These are phyloP conservation scores for Ovis canadensis DNA, from an alignment of 2,113 vertebrate genomes.

Conservation along the genomic window DNA sequence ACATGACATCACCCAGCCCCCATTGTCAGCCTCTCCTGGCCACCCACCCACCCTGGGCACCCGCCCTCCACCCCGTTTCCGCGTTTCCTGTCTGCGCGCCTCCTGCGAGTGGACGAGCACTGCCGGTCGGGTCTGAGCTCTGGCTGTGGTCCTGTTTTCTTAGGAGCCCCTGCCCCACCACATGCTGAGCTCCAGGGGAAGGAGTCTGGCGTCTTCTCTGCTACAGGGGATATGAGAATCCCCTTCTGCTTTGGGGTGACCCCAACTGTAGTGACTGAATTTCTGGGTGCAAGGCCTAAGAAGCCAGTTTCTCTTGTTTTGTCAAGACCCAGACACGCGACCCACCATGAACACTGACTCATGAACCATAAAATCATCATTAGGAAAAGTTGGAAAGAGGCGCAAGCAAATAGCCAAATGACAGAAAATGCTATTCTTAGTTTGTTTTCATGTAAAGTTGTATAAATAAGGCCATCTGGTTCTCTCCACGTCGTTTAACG, in stretches of 20 bases:
- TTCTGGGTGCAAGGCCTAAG: not conserved
- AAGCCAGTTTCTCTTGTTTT: not conserved
- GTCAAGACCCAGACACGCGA: not conserved
- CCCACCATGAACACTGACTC: not conserved
- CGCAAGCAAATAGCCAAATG: not conserved
- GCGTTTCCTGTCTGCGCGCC: fast-evolving
- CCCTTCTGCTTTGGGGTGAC: no score
- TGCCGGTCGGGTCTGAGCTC: not conserved
- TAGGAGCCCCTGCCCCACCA: not conserved
- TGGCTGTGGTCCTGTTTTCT: not conserved
- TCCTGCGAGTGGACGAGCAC: fast-evolving
- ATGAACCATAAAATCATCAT: not conserved
- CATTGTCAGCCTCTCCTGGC: not conserved
- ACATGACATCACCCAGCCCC: not conserved
- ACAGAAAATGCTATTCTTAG: not conserved
- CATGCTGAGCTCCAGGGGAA: fast-evolving
- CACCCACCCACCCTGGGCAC: not conserved
- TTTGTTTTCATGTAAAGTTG: not conserved
- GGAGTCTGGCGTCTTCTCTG: not conserved
- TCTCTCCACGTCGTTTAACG: not conserved
- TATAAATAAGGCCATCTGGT: not conserved
- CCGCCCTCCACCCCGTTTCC: fast-evolving
- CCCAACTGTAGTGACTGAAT: fast-evolving
- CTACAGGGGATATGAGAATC: not conserved
- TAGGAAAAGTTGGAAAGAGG: not conserved